Conservation (phyloP, 2,113 vertebrate species). For the Arizona elegans region DNA sequence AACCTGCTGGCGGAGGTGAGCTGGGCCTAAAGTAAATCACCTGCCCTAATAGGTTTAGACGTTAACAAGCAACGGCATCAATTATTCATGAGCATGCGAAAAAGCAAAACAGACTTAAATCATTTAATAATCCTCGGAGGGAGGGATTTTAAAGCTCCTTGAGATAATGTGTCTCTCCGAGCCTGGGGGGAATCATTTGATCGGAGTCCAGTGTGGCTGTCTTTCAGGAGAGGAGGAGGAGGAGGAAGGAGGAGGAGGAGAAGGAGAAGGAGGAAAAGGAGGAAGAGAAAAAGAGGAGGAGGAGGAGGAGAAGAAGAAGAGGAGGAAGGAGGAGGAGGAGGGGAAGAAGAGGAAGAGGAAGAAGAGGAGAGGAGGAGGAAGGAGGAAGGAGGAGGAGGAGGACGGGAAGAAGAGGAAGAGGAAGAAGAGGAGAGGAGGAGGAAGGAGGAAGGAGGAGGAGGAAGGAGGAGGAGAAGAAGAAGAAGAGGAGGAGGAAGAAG, state of each 20-base stretch:
- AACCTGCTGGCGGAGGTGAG: neutral
- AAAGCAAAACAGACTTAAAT: neutral
- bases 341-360: rapidly evolving
- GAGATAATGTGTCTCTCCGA: neutral
- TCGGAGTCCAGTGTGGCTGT: neutral
- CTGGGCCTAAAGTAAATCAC: neutral
- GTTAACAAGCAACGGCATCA: neutral
- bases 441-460: too few species aligned
- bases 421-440: too few species aligned
- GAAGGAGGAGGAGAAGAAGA: rapidly evolving
- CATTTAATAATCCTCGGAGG: neutral
- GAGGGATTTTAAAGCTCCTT: neutral
- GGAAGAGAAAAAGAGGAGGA: too few species aligned
- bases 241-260: too few species aligned
- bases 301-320: rapidly evolving
- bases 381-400: rapidly evolving
- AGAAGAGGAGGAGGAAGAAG: rapidly evolving
- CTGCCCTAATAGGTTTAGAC: neutral
- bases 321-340: rapidly evolving
- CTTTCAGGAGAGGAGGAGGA: neutral
- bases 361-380: rapidly evolving
- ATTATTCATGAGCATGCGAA: neutral
- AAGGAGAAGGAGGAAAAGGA: rapidly evolving
- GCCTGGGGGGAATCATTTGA: neutral
- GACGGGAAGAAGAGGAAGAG: rapidly evolving